Conservation (phyloP, 2,797 vertebrate genomes). For the Loriculus beryllinus region DNA sequence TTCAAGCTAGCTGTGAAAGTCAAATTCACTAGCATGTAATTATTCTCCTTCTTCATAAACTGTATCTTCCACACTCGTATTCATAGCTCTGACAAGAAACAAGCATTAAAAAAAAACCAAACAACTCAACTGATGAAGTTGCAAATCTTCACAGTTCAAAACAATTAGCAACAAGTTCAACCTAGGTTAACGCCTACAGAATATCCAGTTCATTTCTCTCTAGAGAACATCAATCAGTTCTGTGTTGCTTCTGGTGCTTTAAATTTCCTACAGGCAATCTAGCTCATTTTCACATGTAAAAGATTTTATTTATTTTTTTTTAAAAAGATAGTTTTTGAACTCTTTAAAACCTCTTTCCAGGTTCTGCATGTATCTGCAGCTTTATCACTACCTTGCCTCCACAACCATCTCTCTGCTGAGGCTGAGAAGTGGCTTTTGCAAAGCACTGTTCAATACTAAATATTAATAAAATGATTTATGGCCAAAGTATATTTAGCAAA, state of each 20-base stretch:
- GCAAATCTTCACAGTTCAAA: background rate
- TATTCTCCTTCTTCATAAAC: background rate
- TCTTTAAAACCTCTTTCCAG: background rate
- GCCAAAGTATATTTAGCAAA: background rate
- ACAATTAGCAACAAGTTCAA: background rate
- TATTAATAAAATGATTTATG: background rate
- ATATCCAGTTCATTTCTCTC: background rate
- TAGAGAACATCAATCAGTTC: background rate
- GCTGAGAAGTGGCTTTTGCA: background rate
- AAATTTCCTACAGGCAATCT: background rate
- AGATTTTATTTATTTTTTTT: background rate
- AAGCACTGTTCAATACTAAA: background rate
- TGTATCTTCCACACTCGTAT: background rate
- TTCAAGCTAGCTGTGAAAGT: background rate
- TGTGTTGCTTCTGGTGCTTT: background rate
- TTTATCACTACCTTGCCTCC: background rate
- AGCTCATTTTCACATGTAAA: background rate
- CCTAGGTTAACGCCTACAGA: background rate
- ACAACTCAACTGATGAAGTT: background rate
- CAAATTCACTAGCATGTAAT: background rate
- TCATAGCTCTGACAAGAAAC: background rate
- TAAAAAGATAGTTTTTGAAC: background rate
- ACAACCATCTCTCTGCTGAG: background rate
- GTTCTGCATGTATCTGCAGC: background rate
- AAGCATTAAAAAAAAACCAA: background rate